Base-by-base conservation (phyloP, 2,113 vertebrate species). In the Lasiurus cinereus region DNA sequence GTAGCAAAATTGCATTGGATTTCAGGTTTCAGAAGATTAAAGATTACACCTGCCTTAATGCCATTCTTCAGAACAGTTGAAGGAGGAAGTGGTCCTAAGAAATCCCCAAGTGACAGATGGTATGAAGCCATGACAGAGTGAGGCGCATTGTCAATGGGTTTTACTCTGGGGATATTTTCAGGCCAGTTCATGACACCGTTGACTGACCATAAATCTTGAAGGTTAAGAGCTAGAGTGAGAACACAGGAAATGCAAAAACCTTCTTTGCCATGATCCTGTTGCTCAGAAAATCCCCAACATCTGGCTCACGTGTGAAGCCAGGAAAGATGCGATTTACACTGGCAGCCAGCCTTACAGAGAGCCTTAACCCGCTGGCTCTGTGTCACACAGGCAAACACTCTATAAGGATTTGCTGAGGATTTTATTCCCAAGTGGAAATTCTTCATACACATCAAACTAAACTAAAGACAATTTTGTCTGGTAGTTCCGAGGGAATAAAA, bases 231-330 rank as follows among this genome's bases (percentile, higher is more conserved):
- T 96, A 18, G 85, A 94, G 52, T 76, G 79, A 96, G 88, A 96
- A 94, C 67, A 93, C 90, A 96, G 97, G 97, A 97, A 97, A 96
- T 85, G 24, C 88, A 92, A 94, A 97, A 95, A 3, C 82, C 85
- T 78, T 62, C 90, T 87, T 50, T 84, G 64, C 82, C 95, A 97
- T 5, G 70, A 93, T 97, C 74, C 74, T 48, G 33, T 83, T 86
- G 90, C 91, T 92, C 93, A 94, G 92, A 96, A 97, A 97, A 97
- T 96, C 96, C 96, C 69, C 90, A 96, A 96, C 95, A 97, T 97
- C 97, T 97, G 97, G 95, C 96, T 97, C 88, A 92, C 33, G 83
- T 96, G 93, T 91, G 79, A 95, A 96, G 94, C 92, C 96, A 95
- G 95, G 96, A 97, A 96, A 94, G 92, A 82, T 82, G 73, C 0